Conservation (phyloP, 2,113 vertebrate species). For the Aegithalos caudatus region DNA sequence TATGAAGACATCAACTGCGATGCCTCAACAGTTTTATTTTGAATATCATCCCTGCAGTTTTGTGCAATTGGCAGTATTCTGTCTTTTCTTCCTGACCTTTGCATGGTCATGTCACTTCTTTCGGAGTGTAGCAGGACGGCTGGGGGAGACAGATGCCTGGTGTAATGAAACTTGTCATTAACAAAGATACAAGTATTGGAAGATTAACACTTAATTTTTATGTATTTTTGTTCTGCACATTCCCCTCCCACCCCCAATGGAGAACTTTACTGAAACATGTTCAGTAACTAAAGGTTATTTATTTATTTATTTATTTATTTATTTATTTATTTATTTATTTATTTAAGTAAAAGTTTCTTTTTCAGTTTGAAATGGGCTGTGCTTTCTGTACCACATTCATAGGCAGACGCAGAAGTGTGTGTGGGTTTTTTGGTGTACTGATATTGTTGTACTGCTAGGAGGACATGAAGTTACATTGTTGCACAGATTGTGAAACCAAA, state of each 20-base stretch:
- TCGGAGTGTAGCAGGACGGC: neutral
- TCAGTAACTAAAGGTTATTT: neutral
- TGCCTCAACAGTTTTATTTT: neutral
- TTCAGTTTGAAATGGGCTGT: neutral
- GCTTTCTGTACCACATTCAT: neutral
- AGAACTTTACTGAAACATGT: neutral
- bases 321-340: no score
- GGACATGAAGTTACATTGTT: neutral
- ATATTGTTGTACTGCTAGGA: neutral
- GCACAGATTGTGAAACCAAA: neutral
- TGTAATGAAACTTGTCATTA: neutral
- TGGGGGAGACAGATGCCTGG: neutral
- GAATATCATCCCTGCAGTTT: neutral
- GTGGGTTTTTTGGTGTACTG: neutral
- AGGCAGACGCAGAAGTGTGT: accelerated
- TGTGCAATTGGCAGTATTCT: neutral
- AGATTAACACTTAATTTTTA: neutral
- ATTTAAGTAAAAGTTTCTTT: neutral
- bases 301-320: no score
- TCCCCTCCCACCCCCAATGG: accelerated
- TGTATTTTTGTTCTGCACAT: neutral
- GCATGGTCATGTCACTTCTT: neutral
- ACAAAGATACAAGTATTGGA: neutral
- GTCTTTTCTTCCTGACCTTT: neutral
- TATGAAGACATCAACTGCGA: neutral